Evolutionary conservation across 1,140 invertebrate genomes (phyloP).

Genomic region (Cotesia glomerata): DNA sequence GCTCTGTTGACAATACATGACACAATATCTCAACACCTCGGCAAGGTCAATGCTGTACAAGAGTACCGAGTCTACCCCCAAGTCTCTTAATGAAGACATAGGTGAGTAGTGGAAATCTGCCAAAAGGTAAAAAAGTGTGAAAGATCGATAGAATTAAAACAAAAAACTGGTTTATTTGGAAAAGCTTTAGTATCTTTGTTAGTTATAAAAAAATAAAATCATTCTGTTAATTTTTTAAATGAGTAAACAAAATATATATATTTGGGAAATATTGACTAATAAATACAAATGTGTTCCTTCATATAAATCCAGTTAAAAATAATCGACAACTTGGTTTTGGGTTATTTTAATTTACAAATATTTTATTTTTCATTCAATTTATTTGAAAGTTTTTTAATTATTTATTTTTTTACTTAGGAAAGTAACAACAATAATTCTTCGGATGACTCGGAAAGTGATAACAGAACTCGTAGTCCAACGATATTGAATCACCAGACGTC

Average conservation of each 20-base stretch:
- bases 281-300: constrained; percentile 10
- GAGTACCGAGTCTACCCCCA: constrained; percentile 64
- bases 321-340: constrained; percentile 21
- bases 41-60: constrained; percentile 65
- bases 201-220: neutral
- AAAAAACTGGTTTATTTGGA: constrained; percentile 1
- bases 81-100: constrained; percentile 62
- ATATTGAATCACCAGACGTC: neutral
- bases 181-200: neutral
- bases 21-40: constrained; percentile 65
- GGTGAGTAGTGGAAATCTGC: constrained; percentile 61
- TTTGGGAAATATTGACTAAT: constrained; percentile 14
- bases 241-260: neutral
- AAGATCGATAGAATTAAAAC: neutral
- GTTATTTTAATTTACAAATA: constrained; percentile 6
- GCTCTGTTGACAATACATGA: constrained; percentile 66
- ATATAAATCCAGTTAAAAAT: constrained; percentile 8
- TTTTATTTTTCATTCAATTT: neutral
- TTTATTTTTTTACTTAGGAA: constrained; percentile 51
- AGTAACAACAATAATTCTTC: constrained; percentile 62
- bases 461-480: constrained; percentile 31
- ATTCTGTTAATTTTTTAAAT: neutral
- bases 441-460: constrained; percentile 50
- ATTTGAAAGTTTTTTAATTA: neutral
- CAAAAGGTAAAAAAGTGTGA: constrained; percentile 46